Conservation (phyloP, 2,113 vertebrate genomes). For the Circaetus gallicus region DNA sequence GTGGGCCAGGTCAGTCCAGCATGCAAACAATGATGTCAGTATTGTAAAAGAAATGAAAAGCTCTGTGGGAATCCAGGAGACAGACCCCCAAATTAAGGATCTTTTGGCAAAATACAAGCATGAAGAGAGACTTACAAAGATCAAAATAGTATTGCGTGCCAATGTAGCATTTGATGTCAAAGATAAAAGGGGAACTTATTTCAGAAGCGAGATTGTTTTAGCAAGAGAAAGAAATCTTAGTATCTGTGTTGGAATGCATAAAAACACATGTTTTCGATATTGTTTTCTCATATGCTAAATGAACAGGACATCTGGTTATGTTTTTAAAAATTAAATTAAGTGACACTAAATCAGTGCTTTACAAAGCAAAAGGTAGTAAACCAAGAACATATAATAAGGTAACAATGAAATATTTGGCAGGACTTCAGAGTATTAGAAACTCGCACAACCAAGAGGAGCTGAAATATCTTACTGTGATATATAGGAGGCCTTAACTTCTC, state of each 20-base stretch:
- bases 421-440: constrained; percentile 26
- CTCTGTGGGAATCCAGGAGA: neutral
- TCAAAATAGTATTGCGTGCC: neutral
- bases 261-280: constrained; percentile 39
- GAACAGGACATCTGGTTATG: constrained; percentile 55
- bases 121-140: neutral
- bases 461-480: constrained; percentile 14
- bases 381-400: constrained; percentile 57
- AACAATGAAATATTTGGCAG: constrained; percentile 45
- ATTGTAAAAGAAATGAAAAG: constrained; percentile 31
- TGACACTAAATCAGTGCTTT: constrained; percentile 51
- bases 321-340: constrained; percentile 55
- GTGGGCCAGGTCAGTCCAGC: neutral
- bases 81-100: neutral
- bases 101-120: neutral
- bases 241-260: constrained; percentile 6
- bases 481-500: constrained; percentile 13
- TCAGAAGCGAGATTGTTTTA: neutral
- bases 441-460: neutral
- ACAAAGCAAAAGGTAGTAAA: constrained; percentile 47
- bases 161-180: neutral
- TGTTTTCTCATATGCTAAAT: constrained; percentile 54
- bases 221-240: neutral
- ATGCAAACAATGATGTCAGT: constrained; percentile 14
- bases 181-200: constrained; percentile 1